phyloP scores from a whole-genome alignment of 2,888 invertebrate genomes.

The Drosophila affinis region DNA sequence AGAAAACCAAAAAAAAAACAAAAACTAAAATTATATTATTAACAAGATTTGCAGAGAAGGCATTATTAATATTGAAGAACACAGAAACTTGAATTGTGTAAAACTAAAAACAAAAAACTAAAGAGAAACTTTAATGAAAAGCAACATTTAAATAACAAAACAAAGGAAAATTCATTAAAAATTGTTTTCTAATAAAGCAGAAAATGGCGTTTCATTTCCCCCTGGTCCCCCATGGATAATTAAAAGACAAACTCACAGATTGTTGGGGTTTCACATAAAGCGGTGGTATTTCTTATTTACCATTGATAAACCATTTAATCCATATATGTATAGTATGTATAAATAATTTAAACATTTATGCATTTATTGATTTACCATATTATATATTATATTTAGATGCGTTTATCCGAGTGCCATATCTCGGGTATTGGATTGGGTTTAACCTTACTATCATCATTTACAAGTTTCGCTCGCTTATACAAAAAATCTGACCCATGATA shows the following conservation, averaged over 20 bases:
- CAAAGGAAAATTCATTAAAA: constrained; percentile 76
- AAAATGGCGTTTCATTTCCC: constrained; percentile 39
- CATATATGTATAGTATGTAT: constrained; percentile 67
- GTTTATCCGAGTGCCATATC: constrained; percentile 43
- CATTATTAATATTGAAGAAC: constrained; percentile 58
- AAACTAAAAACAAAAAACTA: constrained; percentile 57
- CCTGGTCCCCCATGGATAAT: background rate
- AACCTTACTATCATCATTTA: constrained; percentile 66
- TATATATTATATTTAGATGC: constrained; percentile 36
- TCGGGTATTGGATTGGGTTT: constrained; percentile 41
- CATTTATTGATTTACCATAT: constrained; percentile 51
- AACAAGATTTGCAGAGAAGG: constrained; percentile 62
- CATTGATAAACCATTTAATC: constrained; percentile 78
- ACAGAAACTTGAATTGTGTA: constrained; percentile 71
- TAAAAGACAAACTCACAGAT: background rate
- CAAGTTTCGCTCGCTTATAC: constrained; percentile 52
- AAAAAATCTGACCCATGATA: constrained; percentile 37
- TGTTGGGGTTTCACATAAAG: constrained; percentile 82
- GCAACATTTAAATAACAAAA: constrained; percentile 73
- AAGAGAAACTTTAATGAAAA: constrained; percentile 65
- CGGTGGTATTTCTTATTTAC: constrained; percentile 83
- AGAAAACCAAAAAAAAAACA: constrained; percentile 31
- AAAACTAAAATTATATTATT: constrained; percentile 70
- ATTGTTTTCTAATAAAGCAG: constrained; percentile 81
- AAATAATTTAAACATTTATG: constrained; percentile 77